Base-by-base conservation (phyloP, 2,113 vertebrate species). In the Hydrochoerus hydrochaeris region DNA sequence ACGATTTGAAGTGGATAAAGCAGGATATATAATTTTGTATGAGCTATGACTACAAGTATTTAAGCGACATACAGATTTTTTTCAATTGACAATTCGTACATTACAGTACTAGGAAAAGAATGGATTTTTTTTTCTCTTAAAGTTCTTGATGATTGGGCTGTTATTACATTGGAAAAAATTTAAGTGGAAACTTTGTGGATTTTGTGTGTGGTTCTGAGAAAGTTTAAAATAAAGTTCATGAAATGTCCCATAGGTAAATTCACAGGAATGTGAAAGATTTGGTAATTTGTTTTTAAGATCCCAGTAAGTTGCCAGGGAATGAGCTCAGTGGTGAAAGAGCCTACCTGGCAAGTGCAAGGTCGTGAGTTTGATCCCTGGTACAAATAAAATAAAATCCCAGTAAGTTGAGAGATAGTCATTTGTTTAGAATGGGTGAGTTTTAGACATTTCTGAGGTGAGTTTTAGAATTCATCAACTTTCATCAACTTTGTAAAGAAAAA, bases 191-290 rank as follows among this genome's bases (percentile, higher is more conserved):
- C 28, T 19, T 16, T 49, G 28, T 96, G 57, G 20, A 57, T 81
- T 95, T 90, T 94, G 12, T 94, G 22, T 85, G 78, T 93, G 35
- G 41, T 77, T 94, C 49, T 91, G 8, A 77, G 58, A 75, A 88
- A n/a, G 63, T 75, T 95, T 90, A 69, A 84, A 91, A 88, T 69
- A 60, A 95, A 94, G 16, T 78, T 84, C n/a, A 32, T 83, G 22
- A 84, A 5, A 20, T 89, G 83, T 88, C 49, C 83, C 30, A 2
- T 32, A 90, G 26, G 49, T 57, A 84, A 38, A 54, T 95, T 52
- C 69, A 44, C 77, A 95, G 57, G 52, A 82, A 49, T 67, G 9
- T 84, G 41, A 84, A 90, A 80, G 57, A 6, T 95, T 95, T 49
- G 83, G 3, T 65, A 84, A 75, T 14, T 73, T 44, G 20, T 87